These are phyloP conservation scores for Proales similis DNA, from an alignment of 1,140 invertebrate genomes.

Conservation along the genomic window DNA sequence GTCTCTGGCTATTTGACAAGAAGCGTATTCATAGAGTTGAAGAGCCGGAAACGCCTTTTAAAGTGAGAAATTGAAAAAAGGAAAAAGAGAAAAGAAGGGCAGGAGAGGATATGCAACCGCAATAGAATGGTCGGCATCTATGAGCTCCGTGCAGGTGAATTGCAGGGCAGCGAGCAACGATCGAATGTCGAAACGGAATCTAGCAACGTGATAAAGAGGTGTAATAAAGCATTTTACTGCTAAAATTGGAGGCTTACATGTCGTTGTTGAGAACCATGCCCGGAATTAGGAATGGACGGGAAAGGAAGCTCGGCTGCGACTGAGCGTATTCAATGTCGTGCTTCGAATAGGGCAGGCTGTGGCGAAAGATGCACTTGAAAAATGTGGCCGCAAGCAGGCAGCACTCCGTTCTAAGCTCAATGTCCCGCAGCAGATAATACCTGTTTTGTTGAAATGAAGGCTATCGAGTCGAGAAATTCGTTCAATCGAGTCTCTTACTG, in stretches of 20 bases:
- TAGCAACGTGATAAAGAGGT: not conserved
- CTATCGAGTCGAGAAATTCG: not conserved
- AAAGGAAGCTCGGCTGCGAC: conserved; percentile 46
- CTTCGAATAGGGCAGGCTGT: conserved; percentile 49
- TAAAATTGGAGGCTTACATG: conserved; percentile 36
- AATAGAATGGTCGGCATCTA: conserved; percentile 48
- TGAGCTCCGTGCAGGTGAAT: conserved; percentile 49
- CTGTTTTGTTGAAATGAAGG: not conserved
- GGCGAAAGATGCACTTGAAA: conserved; percentile 46
- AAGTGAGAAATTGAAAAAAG: conserved; percentile 6
- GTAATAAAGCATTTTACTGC: not conserved
- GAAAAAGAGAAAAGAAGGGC: not conserved
- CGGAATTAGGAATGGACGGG: conserved; percentile 48
- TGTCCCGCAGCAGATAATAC: conserved; percentile 1
- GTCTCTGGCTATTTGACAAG: conserved; percentile 49
- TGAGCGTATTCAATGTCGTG: conserved; percentile 51
- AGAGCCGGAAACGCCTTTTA: conserved; percentile 48
- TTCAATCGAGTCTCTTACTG: conserved; percentile 44
- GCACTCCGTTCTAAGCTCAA: conserved; percentile 34
- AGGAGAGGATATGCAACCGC: conserved; percentile 41
- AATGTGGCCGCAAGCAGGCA: conserved; percentile 20
- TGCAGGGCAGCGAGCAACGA: conserved; percentile 45
- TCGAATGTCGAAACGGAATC: conserved; percentile 48
- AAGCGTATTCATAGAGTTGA: conserved; percentile 48
- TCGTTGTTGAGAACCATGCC: conserved; percentile 50